Evolutionary conservation across 2,888 invertebrate species (phyloP).

Genomic region (Selenia dentaria): DNA sequence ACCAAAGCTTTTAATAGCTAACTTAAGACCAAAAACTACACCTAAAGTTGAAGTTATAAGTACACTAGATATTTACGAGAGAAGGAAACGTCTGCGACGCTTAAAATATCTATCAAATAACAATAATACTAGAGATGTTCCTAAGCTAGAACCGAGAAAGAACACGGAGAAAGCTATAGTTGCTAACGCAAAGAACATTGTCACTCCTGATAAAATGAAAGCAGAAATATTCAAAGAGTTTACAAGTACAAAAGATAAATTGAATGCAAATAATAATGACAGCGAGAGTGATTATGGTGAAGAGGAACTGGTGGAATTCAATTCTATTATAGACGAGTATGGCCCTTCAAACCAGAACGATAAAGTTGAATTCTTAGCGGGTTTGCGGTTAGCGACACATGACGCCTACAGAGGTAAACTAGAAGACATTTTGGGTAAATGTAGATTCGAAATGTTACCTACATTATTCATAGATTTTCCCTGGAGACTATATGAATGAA

Average conservation of each 20-base stretch:
- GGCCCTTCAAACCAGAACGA: constrained; percentile 65
- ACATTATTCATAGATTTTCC: too few relatives aligned
- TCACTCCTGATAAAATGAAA: constrained; percentile 69
- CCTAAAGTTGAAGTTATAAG: constrained; percentile 65
- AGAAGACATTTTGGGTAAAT: not conserved
- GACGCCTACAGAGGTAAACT: constrained; percentile 84
- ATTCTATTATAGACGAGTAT: constrained; percentile 79
- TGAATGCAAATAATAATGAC: constrained; percentile 67
- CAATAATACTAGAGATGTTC: constrained; percentile 48
- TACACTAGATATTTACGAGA: constrained; percentile 82
- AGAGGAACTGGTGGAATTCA: constrained; percentile 74
- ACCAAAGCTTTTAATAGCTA: constrained; percentile 71
- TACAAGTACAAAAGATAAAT: constrained; percentile 49
- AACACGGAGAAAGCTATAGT: constrained; percentile 38
- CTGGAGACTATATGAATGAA: too few relatives aligned
- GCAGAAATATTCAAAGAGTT: constrained; percentile 72
- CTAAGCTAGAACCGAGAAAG: constrained; percentile 40
- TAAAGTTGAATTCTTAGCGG: constrained; percentile 85
- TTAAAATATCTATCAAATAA: constrained; percentile 61
- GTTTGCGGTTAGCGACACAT: constrained; percentile 86
- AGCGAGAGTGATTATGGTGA: constrained; percentile 80
- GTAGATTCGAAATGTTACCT: too few relatives aligned
- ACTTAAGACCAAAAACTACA: constrained; percentile 54
- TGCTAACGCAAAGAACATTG: constrained; percentile 48
- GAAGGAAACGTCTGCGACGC: constrained; percentile 72